Percentiles rank a stretch among this genome's conserved stretches.
Conservation (phyloP, 2,888 invertebrate genomes). For the Caenorhabditis angaria region DNA sequence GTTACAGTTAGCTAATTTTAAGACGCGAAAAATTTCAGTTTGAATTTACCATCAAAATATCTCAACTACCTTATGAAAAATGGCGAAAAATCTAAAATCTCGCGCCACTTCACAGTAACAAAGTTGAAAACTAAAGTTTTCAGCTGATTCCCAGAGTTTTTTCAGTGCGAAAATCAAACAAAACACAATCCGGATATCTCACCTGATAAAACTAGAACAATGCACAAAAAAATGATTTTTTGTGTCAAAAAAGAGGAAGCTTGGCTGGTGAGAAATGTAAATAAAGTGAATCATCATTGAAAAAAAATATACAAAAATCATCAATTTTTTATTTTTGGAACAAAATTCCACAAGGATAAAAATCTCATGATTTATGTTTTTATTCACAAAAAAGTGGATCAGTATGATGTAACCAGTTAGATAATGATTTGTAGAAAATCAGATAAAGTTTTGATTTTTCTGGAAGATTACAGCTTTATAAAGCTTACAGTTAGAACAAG, state of each 20-base stretch:
- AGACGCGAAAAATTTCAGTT: too few species aligned
- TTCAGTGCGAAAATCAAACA: not conserved
- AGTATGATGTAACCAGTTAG: slow-evolving; percentile 1
- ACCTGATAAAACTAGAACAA: not conserved
- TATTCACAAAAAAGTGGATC: not conserved
- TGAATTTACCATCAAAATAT: too few species aligned
- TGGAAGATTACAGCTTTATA: not conserved
- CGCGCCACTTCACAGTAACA: too few species aligned
- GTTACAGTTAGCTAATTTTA: too few species aligned
- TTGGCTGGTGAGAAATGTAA: slow-evolving; percentile 1
- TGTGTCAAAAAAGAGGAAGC: not conserved
- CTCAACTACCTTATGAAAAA: too few species aligned
- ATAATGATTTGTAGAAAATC: not conserved
- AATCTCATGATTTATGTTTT: slow-evolving; percentile 6
- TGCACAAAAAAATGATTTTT: not conserved
- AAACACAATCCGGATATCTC: too few species aligned
- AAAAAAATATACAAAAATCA: not conserved
- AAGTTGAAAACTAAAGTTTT: too few species aligned
- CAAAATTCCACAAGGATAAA: not conserved
- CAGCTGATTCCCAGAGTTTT: too few species aligned
- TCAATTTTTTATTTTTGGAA: not conserved
- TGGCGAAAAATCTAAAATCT: too few species aligned
- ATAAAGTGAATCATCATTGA: not conserved
- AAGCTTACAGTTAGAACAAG: too few species aligned
- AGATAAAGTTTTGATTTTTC: not conserved